Evolutionary conservation across 2,888 invertebrate species (phyloP), one percentile per base, ranked within the genome.

Genomic region (Schizotus pectinicornis): DNA sequence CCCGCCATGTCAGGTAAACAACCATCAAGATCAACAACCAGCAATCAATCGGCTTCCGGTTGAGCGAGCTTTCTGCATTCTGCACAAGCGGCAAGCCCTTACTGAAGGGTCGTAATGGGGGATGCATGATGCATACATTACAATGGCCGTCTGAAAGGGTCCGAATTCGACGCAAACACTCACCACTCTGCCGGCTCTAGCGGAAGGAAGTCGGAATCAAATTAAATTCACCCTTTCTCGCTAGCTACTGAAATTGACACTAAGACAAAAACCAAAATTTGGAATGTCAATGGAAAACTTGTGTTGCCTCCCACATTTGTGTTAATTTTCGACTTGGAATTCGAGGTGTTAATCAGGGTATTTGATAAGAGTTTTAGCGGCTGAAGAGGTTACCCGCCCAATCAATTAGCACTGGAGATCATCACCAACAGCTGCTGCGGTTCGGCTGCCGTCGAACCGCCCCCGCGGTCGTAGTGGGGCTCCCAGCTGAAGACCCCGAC

Each of bases 1-100:
- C 32, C 48, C 47, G 30, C 31, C 32, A 58, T 53, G 42, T 22
- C 53, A 53, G 58, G 58, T 58, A 59, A 57, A 57, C 47, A 54
- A 57, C 51, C 46, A 35, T 38, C 50, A 6, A 50, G 48, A 56
- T 50, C 56, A 50, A 35, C 46, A 34, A 34, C 46, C 7, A 11
- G 13, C 56, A 51, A 58, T 58, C 58, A 59, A 59, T 54, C 38
- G 49, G 36, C 47, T 49, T 59, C 58, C 58, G 58, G 58, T 43
- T 6, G 33, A 36, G 11, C 37, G 38, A 43, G 5, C 22, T 22
- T 49, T 13, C n/a, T 42, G 32, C 46, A 11, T 35, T 35, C 11
- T 1, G 35, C 30, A 14, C 33, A 12, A 32, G 13, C 7, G 32
- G 11, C n/a, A 42, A 31, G 11, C n/a, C 11, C 11, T 30, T 11